Base-by-base conservation (phyloP, 2,888 invertebrate genomes). In the Athrips mouffetella region DNA sequence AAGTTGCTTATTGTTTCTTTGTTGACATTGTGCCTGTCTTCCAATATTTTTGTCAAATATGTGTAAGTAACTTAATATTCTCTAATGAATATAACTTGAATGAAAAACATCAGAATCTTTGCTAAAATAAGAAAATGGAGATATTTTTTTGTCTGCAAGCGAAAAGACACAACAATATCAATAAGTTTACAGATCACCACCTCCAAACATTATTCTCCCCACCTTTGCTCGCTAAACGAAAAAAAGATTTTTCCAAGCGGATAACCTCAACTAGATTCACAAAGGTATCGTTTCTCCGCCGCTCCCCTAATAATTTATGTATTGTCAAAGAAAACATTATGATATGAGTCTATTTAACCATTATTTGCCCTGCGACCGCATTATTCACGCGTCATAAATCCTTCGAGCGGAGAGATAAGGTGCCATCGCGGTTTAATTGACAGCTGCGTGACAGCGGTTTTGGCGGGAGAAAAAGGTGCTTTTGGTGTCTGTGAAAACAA, bases 371-470 rank as follows among this genome's bases (percentile, higher is more conserved):
- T 50, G 56, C 60, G 59, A 20, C 63, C 68, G 68, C 79, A 81
- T 87, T 86, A 85, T 82, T 87, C 85, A 85, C 85, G 81, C 80
- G 84, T 87, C 85, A 85, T 86, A 87, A 86, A 85, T 82, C 82
- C 81, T 67, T 73, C 70, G 70, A 78, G 76, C 82, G 83, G 70
- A 61, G 61, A 65, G 85, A 85, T 86, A 86, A 82, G 70, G 76
- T 73, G 63, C 64, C 70, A 65, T 76, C 76, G 77, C 69, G 66
- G 64, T 60, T 78, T 80, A 76, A 83, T 79, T 74, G 77, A 76
- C 76, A 72, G 64, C 62, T 71, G 58, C 68, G 62, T 80, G 82
- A 83, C 81, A 76, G 71, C 66, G 60, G 71, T 75, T 80, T 78
- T 67, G 76, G 82, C 78, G 78, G 67, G 72, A 73, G 72, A 63